phyloP scores from a whole-genome alignment of 2,113 vertebrate genomes.

The Leucopsar rothschildi region DNA sequence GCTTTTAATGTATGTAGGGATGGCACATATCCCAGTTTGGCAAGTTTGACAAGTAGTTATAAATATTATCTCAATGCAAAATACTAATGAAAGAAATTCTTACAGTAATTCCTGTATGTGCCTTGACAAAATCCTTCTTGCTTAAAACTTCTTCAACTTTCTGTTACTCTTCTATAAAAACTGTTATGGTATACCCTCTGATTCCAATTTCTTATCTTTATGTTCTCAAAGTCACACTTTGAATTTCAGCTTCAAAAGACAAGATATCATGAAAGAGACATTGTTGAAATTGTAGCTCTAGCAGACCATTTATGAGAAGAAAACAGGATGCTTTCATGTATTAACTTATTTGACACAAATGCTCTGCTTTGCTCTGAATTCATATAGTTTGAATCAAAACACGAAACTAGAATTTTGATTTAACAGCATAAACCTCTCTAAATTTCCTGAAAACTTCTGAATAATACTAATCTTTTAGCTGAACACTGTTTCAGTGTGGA shows the following conservation, averaged over 20 bases:
- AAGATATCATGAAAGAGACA: neutral
- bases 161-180: neutral
- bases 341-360: slow-evolving; percentile 13
- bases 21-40: neutral
- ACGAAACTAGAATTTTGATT: slow-evolving; percentile 19
- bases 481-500: neutral
- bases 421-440: neutral
- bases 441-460: slow-evolving; percentile 9
- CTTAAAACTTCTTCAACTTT: neutral
- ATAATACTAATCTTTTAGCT: neutral
- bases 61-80: neutral
- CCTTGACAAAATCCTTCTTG: neutral
- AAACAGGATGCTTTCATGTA: slow-evolving; percentile 25
- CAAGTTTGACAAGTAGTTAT: neutral
- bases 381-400: neutral
- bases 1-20: neutral
- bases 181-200: neutral
- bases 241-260: slow-evolving; percentile 31
- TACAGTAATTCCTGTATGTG: neutral
- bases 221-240: slow-evolving; percentile 11
- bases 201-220: neutral
- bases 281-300: slow-evolving; percentile 5
- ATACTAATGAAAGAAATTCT: neutral
- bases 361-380: neutral
- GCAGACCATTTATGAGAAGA: neutral